These are phyloP conservation scores for Rhipidura dahli DNA, from an alignment of 2,113 vertebrate species.

Conservation along the genomic window DNA sequence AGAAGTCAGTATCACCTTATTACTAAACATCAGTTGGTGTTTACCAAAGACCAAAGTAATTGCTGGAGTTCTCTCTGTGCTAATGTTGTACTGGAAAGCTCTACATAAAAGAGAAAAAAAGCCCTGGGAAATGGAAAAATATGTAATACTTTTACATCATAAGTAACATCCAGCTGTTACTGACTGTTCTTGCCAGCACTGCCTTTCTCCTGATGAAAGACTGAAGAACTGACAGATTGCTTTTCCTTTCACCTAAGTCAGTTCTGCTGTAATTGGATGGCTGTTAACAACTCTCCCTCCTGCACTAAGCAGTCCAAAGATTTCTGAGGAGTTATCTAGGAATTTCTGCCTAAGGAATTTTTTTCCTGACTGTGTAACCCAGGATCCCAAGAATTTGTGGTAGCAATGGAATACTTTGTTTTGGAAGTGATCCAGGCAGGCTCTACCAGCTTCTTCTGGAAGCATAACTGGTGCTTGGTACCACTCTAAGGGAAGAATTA, in stretches of 20 bases:
- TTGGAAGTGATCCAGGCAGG: neutral
- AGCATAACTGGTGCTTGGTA: neutral
- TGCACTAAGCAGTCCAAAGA: neutral
- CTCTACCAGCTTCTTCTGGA: neutral
- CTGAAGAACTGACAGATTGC: neutral
- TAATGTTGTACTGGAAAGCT: slow-evolving; percentile 11
- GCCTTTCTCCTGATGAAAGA: neutral
- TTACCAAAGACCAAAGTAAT: neutral
- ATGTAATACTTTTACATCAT: neutral
- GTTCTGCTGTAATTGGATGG: neutral
- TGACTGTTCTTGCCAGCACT: neutral
- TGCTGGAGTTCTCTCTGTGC: neutral
- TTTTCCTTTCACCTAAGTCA: neutral
- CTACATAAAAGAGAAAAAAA: neutral
- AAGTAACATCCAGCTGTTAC: neutral
- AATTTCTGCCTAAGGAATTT: neutral
- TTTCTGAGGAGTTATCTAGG: neutral
- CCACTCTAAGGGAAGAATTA: neutral
- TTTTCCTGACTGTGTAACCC: neutral
- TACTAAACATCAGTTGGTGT: neutral
- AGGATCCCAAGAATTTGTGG: neutral
- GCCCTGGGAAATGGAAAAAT: neutral
- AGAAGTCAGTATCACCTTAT: neutral
- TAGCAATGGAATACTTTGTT: neutral
- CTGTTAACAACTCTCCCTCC: neutral